Percentiles rank a stretch among this genome's conserved stretches.
These are phyloP conservation scores for Macrostomum lignano DNA, from an alignment of 1,140 invertebrate genomes.

Conservation along the genomic window DNA sequence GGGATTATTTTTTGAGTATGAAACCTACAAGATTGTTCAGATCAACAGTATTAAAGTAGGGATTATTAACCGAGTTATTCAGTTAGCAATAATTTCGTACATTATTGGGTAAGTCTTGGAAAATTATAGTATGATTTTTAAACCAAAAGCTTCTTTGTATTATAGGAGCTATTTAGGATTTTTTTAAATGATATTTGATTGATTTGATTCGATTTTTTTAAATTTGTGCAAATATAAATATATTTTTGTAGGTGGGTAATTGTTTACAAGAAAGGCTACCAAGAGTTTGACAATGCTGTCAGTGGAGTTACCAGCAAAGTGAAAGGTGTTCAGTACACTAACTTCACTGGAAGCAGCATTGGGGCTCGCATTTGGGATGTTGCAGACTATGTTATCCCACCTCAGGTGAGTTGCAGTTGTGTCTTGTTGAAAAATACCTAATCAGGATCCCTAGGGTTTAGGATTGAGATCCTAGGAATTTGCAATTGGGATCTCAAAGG, in stretches of 20 bases:
- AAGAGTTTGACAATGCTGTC: slow-evolving; percentile 27
- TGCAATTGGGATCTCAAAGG: too few relatives aligned
- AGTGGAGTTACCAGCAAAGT: slow-evolving; percentile 31
- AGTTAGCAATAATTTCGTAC: slow-evolving; percentile 29
- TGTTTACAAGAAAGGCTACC: slow-evolving; percentile 32
- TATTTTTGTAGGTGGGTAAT: slow-evolving; percentile 27
- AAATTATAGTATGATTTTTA: too few relatives aligned
- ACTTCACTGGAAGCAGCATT: slow-evolving; percentile 1
- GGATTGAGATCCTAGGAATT: too few relatives aligned
- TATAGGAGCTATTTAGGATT: too few relatives aligned
- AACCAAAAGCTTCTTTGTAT: too few relatives aligned
- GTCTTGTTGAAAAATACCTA: too few relatives aligned
- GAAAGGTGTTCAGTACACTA: slow-evolving; percentile 22
- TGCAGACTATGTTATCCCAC: slow-evolving; percentile 24
- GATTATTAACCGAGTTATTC: slow-evolving; percentile 29
- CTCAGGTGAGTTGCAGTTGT: too few relatives aligned
- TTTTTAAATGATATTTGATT: too few relatives aligned
- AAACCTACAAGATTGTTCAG: slow-evolving; percentile 32
- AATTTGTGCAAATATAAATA: too few relatives aligned
- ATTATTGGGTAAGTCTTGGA: too few relatives aligned
- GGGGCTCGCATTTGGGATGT: slow-evolving; percentile 12
- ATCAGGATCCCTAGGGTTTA: too few relatives aligned
- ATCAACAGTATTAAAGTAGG: slow-evolving; percentile 31
- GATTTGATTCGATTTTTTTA: too few relatives aligned
- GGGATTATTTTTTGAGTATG: slow-evolving; percentile 31